phyloP scores from a whole-genome alignment of 2,888 invertebrate genomes.

The Chesias legatella region DNA sequence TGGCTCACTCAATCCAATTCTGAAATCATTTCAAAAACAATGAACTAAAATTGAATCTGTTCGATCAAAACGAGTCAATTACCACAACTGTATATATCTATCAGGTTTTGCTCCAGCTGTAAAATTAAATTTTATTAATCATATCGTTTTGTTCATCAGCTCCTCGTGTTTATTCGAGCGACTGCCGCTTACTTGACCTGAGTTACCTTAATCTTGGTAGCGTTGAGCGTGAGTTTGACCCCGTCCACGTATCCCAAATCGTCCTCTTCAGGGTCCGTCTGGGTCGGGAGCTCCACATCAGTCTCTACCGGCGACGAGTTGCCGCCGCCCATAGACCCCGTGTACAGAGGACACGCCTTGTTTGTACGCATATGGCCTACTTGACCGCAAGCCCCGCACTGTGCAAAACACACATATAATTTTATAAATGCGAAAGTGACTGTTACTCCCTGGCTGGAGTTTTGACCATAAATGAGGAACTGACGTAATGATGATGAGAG shows the following conservation, averaged over 20 bases:
- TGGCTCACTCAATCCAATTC: too few species aligned
- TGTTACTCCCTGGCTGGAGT: too few species aligned
- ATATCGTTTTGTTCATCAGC: too few species aligned
- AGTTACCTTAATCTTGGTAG: conserved; percentile 89
- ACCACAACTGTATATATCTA: too few species aligned
- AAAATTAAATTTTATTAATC: too few species aligned
- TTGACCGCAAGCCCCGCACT: conserved; percentile 98
- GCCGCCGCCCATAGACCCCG: conserved; percentile 82
- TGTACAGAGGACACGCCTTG: conserved; percentile 97
- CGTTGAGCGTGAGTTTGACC: conserved; percentile 91
- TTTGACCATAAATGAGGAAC: too few species aligned
- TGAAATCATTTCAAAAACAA: too few species aligned
- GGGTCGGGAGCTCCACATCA: conserved; percentile 88
- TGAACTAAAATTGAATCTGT: too few species aligned
- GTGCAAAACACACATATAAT: conserved; percentile 42
- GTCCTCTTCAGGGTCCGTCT: conserved; percentile 88
- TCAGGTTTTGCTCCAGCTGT: too few species aligned
- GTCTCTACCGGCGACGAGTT: conserved; percentile 83
- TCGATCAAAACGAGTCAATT: too few species aligned
- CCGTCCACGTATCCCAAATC: conserved; percentile 96
- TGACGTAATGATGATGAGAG: too few species aligned
- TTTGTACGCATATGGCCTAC: conserved; percentile 93
- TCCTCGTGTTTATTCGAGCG: not conserved
- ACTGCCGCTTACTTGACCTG: not conserved
- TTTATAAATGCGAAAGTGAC: not conserved